phyloP scores from a whole-genome alignment of 1,140 invertebrate species.

The Polyergus mexicanus region DNA sequence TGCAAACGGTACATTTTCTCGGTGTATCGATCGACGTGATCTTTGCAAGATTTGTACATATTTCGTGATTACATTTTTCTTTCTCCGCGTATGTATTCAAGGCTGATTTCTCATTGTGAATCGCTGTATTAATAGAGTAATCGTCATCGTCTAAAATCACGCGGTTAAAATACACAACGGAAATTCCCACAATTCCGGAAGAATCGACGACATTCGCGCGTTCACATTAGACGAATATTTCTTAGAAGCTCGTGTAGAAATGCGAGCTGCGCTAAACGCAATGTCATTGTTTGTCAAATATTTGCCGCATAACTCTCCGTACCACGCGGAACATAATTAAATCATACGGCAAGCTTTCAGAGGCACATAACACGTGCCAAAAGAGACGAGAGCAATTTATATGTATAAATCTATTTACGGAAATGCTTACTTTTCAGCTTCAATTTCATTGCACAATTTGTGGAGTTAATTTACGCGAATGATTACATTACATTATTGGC shows the following conservation, averaged over 20 bases:
- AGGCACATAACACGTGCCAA: not conserved
- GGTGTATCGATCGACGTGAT: constrained; percentile 33
- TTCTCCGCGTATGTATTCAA: constrained; percentile 36
- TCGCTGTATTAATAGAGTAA: constrained; percentile 65
- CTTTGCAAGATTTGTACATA: constrained; percentile 39
- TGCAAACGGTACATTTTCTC: constrained; percentile 45
- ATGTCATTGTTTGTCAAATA: not conserved
- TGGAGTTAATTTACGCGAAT: too few relatives aligned
- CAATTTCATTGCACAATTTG: not conserved
- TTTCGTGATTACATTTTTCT: constrained; percentile 24
- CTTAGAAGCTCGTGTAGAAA: constrained; percentile 2
- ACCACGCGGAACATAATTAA: constrained; percentile 11
- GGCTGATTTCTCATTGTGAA: constrained; percentile 62
- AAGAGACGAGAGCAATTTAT: not conserved
- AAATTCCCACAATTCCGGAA: constrained; percentile 59
- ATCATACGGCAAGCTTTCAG: not conserved
- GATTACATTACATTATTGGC: not conserved
- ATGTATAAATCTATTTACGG: not conserved
- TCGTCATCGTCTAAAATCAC: constrained; percentile 51
- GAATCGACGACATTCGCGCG: constrained; percentile 11
- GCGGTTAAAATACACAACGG: constrained; percentile 41
- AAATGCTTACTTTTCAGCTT: not conserved
- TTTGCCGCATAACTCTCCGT: not conserved
- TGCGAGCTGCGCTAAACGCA: not conserved
- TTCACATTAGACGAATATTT: constrained; percentile 10